Evolutionary conservation across 2,113 vertebrate species (phyloP), one percentile per base, ranked within the genome.

Genomic region (Oncorhynchus nerka): DNA sequence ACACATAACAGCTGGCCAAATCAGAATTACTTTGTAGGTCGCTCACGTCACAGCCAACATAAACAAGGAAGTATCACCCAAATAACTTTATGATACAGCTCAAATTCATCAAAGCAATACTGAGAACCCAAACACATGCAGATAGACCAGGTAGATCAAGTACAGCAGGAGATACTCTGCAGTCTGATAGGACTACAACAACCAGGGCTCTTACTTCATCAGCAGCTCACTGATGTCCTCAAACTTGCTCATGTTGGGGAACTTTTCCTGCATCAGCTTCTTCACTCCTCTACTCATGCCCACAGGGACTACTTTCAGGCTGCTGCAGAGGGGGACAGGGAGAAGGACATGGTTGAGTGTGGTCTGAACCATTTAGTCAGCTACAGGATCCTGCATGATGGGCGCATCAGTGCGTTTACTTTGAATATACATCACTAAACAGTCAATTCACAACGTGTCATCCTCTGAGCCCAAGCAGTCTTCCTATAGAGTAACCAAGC

Each of bases 141-240:
- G 4, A 16, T 5, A 55, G 51, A 16, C 51, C 12, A 55, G 16
- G 4, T 15, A 15, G 9, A 51, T 19, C 51, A 15, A 55, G 12
- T 15, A 55, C 12, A 45, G 9, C 12, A 55, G 15, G 51, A 4
- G 16, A 55, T 55, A 55, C 12, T 51, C 51, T 45, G 39, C 39
- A 22, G 59, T n/a, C 11, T 62, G 19, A 4, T 4, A 57, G n/a
- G 20, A 68, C 66, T 45, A 65, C n/a, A 19, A 34, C 51, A 55
- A 16, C 16, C 51, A 55, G 11, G 3, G 55, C 95, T 45, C 39
- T 90, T 82, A 98, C 97, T 94, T 95, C 26, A 96, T 90, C 83
- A 98, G 90, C 39, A 99, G 94, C 75, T 99, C 96, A 0, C 96
- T 97, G 91, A 99, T 97, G 79, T 99, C 97, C 69, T 97, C 95